These are phyloP conservation scores for Drosophila austrosaltans DNA, from an alignment of 2,888 invertebrate genomes.

Conservation along the genomic window DNA sequence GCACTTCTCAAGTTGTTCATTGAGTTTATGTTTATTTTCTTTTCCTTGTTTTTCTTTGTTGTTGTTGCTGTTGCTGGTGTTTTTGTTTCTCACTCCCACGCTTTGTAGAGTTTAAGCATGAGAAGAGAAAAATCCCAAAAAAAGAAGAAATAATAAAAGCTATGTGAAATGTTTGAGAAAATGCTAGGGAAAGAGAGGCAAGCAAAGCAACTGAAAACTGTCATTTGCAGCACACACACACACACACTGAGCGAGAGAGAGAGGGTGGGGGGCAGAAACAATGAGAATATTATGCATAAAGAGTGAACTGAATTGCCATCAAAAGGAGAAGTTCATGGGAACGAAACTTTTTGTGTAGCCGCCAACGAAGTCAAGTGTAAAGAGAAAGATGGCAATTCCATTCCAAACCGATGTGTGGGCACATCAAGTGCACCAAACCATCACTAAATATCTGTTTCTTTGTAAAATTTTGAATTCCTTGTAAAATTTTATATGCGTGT, in stretches of 20 bases:
- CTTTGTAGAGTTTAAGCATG: conserved; percentile 51
- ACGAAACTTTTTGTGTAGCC: conserved; percentile 49
- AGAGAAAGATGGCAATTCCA: conserved; percentile 16
- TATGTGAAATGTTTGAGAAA: conserved; percentile 62
- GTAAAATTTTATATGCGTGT: too few relatives aligned
- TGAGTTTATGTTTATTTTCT: conserved; percentile 42
- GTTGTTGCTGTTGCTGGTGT: neutral
- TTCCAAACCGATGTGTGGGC: conserved; percentile 12
- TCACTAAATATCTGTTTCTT: neutral
- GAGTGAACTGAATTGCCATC: conserved; percentile 55
- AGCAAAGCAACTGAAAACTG: conserved; percentile 38
- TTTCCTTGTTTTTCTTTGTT: conserved; percentile 6
- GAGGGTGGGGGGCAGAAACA: conserved; percentile 28
- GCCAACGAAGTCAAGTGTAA: conserved; percentile 66
- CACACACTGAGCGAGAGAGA: neutral
- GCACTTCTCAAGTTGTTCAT: conserved; percentile 72
- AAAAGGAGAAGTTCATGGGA: conserved; percentile 68
- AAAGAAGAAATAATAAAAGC: conserved; percentile 46
- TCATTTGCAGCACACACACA: conserved; percentile 45
- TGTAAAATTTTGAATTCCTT: too few relatives aligned
- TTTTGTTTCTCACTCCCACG: conserved; percentile 70
- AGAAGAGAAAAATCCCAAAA: conserved; percentile 57
- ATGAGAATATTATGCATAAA: conserved; percentile 53
- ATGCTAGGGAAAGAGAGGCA: conserved; percentile 17
- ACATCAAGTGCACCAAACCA: conserved; percentile 16